These are phyloP conservation scores for Didymodactylos carnosus DNA, from an alignment of 2,888 invertebrate genomes.

Conservation along the genomic window DNA sequence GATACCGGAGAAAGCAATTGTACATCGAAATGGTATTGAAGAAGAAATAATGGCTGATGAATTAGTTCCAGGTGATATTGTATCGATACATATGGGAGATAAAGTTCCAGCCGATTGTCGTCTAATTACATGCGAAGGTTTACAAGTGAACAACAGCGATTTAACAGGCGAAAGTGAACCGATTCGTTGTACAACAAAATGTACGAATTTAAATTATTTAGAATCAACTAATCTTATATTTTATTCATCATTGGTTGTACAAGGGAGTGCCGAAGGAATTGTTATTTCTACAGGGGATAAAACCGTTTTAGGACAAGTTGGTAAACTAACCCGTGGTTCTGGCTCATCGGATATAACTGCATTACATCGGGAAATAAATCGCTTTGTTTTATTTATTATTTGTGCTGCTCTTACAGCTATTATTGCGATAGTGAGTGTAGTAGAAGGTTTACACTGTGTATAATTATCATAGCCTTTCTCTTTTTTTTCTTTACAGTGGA, in stretches of 20 bases:
- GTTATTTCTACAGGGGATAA: not conserved
- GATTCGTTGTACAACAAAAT: not conserved
- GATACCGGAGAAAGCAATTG: not conserved
- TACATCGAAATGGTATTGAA: constrained; percentile 1
- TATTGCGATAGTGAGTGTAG: too few relatives aligned
- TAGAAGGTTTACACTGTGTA: too few relatives aligned
- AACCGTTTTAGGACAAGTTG: constrained; percentile 3
- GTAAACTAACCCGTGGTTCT: not conserved
- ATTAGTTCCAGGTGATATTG: not conserved
- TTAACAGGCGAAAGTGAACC: not conserved
- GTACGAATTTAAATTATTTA: not conserved
- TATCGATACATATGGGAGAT: not conserved
- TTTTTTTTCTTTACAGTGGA: too few relatives aligned
- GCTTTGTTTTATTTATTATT: not conserved
- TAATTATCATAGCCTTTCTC: too few relatives aligned
- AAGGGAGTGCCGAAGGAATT: constrained; percentile 2
- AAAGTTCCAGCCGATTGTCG: not conserved
- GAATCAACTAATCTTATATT: constrained; percentile 4
- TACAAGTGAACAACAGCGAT: not conserved
- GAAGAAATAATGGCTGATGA: not conserved
- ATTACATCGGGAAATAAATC: constrained; percentile 2
- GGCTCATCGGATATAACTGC: not conserved
- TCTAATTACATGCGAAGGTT: not conserved
- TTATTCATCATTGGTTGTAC: not conserved
- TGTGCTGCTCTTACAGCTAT: not conserved